A percentile compares a stretch with the other conserved stretches of the same genome.
Conservation (phyloP, 1,140 invertebrate genomes). For the Achatina immaculata region DNA sequence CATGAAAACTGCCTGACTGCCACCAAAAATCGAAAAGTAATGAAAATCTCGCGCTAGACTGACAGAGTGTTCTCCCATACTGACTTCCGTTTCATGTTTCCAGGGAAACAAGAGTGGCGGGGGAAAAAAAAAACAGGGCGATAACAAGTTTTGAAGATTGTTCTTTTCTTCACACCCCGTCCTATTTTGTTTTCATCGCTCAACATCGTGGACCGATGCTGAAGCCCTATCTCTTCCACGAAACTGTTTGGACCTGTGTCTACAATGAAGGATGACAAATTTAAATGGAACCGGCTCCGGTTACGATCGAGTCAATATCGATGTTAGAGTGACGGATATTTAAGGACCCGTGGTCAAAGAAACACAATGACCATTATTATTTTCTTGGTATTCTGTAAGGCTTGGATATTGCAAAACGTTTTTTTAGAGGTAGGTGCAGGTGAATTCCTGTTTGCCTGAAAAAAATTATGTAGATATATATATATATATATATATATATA, state of each 20-base stretch:
- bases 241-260: constrained; percentile 25
- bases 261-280: constrained; percentile 24
- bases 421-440: background rate
- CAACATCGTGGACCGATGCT: background rate
- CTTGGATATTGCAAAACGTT: background rate
- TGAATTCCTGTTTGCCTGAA: no score
- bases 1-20: background rate
- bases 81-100: constrained; percentile 24
- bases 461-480: no score
- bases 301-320: constrained; percentile 16
- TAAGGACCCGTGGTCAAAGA: constrained; percentile 10
- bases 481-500: no score
- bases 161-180: background rate
- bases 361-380: constrained; percentile 13
- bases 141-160: constrained; percentile 14
- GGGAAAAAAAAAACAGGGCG: constrained; percentile 7
- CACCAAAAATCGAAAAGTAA: constrained; percentile 26
- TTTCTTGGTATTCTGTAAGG: background rate
- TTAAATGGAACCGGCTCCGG: constrained; percentile 26
- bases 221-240: background rate
- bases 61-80: constrained; percentile 26
- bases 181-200: constrained; percentile 14
- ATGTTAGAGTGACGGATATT: constrained; percentile 22
- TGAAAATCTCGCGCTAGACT: constrained; percentile 11
- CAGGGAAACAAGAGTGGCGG: background rate